phyloP scores from a whole-genome alignment of 2,113 vertebrate genomes.

The Butastur rufipennis region DNA sequence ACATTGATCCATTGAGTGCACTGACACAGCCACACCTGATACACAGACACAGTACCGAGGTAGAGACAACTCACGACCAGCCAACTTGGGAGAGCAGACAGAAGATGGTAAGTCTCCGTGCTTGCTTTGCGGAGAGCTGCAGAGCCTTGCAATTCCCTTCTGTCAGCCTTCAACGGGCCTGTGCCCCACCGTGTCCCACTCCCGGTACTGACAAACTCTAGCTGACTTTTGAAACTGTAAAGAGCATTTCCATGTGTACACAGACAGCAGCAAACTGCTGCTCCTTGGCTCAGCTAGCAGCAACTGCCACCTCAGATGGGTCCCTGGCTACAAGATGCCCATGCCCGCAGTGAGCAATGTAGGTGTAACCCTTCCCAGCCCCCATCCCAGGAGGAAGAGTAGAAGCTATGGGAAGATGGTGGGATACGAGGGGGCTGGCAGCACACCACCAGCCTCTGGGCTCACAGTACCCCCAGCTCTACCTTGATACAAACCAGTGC shows the following conservation, averaged over 20 bases:
- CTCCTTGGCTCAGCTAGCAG: background rate
- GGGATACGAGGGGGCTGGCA: background rate
- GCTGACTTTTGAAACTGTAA: background rate
- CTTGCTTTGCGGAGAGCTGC: background rate
- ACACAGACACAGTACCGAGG: background rate
- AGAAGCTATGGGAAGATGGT: background rate
- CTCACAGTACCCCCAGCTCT: background rate
- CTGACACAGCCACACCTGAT: accelerated
- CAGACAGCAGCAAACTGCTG: background rate
- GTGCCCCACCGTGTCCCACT: background rate
- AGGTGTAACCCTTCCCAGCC: background rate
- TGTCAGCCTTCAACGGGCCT: background rate
- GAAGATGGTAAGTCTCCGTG: background rate
- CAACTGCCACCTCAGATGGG: background rate
- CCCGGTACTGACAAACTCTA: background rate
- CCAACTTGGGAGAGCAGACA: background rate
- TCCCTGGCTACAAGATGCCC: background rate
- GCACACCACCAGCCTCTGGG: background rate
- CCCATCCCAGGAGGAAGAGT: background rate
- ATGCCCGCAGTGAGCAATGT: accelerated
- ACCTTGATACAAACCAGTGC: background rate
- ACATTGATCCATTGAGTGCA: background rate
- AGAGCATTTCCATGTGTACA: background rate
- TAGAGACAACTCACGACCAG: accelerated
- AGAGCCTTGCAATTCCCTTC: background rate